Percentiles rank a stretch among this genome's conserved stretches.
phyloP scores from a whole-genome alignment of 2,797 vertebrate species.

The Myiotriccus ornatus region DNA sequence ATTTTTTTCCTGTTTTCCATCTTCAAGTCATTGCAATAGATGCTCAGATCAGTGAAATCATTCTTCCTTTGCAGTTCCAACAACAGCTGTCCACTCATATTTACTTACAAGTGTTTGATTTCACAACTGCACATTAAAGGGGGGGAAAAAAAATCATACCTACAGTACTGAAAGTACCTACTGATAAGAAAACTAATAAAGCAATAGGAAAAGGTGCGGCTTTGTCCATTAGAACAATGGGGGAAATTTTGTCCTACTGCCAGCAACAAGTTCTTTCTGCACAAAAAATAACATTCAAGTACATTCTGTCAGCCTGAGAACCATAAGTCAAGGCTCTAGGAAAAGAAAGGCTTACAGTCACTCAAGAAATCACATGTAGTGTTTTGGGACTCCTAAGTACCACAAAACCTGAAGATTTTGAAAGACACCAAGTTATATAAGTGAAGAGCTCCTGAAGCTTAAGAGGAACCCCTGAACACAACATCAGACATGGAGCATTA shows the following conservation, averaged over 20 bases:
- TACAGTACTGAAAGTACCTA: not conserved
- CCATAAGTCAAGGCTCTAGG: not conserved
- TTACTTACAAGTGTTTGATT: not conserved
- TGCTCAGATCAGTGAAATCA: not conserved
- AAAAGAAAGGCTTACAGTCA: not conserved
- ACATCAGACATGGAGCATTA: not conserved
- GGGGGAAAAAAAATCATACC: not conserved
- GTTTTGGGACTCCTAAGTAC: not conserved
- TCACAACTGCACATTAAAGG: not conserved
- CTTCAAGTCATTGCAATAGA: not conserved
- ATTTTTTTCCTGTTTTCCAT: not conserved
- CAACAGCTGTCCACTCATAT: not conserved
- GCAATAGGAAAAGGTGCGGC: not conserved
- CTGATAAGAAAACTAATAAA: slow-evolving; percentile 34
- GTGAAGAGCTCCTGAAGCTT: not conserved
- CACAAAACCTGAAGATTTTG: not conserved
- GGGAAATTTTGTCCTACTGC: not conserved
- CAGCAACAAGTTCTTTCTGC: not conserved
- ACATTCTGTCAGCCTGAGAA: not conserved
- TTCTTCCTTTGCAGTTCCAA: not conserved
- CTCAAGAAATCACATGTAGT: not conserved
- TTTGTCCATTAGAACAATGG: not conserved
- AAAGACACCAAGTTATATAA: not conserved
- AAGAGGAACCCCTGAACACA: not conserved
- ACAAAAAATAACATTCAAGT: not conserved